phyloP scores from a whole-genome alignment of 2,888 invertebrate genomes.

The Endotricha flammealis region DNA sequence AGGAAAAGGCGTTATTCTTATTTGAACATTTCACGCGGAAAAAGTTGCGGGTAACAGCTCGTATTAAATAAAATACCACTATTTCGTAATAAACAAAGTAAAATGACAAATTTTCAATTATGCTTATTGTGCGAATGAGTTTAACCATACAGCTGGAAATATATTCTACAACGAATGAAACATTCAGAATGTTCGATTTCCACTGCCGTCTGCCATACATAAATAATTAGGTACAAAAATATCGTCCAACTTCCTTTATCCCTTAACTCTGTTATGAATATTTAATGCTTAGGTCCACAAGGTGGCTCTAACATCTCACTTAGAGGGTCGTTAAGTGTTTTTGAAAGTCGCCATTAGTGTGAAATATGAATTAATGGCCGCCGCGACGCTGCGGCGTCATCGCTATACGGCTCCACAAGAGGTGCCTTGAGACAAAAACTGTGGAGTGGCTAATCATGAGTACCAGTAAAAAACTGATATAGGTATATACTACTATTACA shows the following conservation, averaged over 20 bases:
- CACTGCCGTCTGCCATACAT: no score
- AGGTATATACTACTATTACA: no score
- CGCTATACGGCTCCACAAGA: constrained; percentile 39
- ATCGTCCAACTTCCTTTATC: constrained; percentile 2
- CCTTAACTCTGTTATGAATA: constrained; percentile 33
- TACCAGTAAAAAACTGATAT: no score
- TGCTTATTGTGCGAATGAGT: no score
- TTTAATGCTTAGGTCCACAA: constrained; percentile 33
- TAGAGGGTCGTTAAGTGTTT: constrained; percentile 62
- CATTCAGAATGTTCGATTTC: constrained; percentile 3
- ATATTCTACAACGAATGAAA: no score
- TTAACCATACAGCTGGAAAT: no score
- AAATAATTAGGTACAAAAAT: constrained; percentile 4
- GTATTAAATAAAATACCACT: no score
- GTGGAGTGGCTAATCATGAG: constrained; percentile 14
- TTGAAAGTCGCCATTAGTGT: constrained; percentile 67
- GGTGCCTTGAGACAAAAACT: constrained; percentile 25
- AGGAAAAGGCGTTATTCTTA: no score
- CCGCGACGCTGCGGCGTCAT: constrained; percentile 56
- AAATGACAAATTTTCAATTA: no score
- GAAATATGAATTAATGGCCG: constrained; percentile 71
- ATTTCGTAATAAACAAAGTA: no score
- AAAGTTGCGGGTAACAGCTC: no score
- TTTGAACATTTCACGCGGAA: no score
- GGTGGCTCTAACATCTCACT: constrained; percentile 54